Evolutionary conservation across 2,797 vertebrate species (phyloP).

Genomic region (Myotis pilosus): DNA sequence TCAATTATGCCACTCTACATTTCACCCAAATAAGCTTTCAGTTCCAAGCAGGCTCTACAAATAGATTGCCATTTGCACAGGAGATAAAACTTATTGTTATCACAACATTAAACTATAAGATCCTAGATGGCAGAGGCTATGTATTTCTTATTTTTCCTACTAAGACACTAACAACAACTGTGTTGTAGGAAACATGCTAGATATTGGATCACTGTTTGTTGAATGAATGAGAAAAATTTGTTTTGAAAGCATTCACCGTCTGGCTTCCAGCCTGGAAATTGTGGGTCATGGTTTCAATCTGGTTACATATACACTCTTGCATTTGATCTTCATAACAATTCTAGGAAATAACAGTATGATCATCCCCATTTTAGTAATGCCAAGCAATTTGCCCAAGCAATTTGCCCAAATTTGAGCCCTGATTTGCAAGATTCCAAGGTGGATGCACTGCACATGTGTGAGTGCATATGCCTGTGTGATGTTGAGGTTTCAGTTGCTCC

Average conservation of each 20-base stretch:
- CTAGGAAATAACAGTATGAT: neutral
- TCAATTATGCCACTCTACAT: neutral
- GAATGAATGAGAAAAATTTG: neutral
- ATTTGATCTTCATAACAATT: neutral
- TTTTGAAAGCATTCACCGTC: neutral
- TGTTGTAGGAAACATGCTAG: neutral
- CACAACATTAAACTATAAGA: neutral
- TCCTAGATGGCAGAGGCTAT: neutral
- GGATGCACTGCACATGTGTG: neutral
- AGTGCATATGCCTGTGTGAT: fast-evolving
- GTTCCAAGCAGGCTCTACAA: neutral
- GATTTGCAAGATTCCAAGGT: neutral
- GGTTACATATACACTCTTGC: neutral
- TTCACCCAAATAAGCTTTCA: neutral
- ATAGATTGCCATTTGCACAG: neutral
- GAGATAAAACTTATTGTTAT: neutral
- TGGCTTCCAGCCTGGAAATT: neutral
- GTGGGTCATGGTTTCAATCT: neutral
- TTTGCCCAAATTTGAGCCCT: neutral
- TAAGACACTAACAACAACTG: neutral
- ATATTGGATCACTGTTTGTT: neutral
- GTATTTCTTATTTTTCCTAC: slow-evolving; percentile 3
- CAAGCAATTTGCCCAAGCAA: neutral
- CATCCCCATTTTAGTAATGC: neutral
- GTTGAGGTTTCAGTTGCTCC: neutral